These are phyloP conservation scores for Girardia tigrina DNA, from an alignment of 2,888 invertebrate species.

Conservation along the genomic window DNA sequence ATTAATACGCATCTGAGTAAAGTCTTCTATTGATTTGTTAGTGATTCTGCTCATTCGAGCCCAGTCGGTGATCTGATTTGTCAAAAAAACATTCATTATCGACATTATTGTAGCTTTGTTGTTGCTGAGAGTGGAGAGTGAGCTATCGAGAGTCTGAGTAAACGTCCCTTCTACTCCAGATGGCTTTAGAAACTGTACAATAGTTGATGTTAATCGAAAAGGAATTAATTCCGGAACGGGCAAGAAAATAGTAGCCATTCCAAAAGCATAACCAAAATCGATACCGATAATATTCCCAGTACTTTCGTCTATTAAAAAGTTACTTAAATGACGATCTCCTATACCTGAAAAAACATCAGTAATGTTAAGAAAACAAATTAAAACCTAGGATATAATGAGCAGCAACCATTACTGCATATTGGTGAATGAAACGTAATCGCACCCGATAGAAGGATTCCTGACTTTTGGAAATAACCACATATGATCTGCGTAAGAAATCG, in stretches of 20 bases:
- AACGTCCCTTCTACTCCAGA: constrained; percentile 54
- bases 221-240: constrained; percentile 62
- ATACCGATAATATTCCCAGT: constrained; percentile 58
- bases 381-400: constrained; percentile 59
- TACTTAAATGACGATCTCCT: constrained; percentile 63
- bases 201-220: constrained; percentile 61
- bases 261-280: constrained; percentile 65
- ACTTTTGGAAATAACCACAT: constrained; percentile 51
- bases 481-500: constrained; percentile 51
- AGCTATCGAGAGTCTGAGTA: constrained; percentile 55
- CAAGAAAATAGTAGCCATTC: constrained; percentile 57
- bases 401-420: constrained; percentile 58
- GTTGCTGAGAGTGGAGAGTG: background rate
- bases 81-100: background rate
- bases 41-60: background rate
- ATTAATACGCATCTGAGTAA: background rate
- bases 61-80: background rate
- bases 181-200: constrained; percentile 58
- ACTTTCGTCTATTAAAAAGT: constrained; percentile 55
- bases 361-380: background rate
- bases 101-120: background rate
- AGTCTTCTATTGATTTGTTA: background rate
- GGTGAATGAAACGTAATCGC: constrained; percentile 56
- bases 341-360: constrained; percentile 52
- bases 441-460: constrained; percentile 58